Conservation (phyloP, 2,888 invertebrate species). For the Pseudococcus longispinus region DNA sequence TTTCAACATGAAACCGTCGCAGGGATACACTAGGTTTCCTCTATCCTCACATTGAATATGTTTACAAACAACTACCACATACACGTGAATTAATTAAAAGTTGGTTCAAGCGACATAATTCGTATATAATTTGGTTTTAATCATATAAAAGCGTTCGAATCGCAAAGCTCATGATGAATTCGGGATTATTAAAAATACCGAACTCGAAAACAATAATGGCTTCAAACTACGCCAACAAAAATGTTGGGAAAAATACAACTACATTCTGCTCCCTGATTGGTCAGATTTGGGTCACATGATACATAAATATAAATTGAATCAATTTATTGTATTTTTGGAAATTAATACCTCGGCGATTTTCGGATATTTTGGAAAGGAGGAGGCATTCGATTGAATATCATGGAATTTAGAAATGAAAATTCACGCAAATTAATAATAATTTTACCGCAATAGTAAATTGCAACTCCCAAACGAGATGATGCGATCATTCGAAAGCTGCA, state of each 20-base stretch:
- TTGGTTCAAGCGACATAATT: constrained; percentile 43
- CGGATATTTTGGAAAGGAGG: neutral
- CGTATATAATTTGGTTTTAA: constrained; percentile 25
- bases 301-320: constrained; percentile 52
- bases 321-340: constrained; percentile 50
- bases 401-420: neutral
- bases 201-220: constrained; percentile 56
- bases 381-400: neutral
- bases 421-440: neutral
- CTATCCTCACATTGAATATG: constrained; percentile 38
- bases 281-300: constrained; percentile 51
- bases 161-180: constrained; percentile 42
- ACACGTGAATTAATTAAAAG: constrained; percentile 51
- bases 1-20: constrained; percentile 43
- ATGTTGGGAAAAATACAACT: constrained; percentile 48
- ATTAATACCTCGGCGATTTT: neutral
- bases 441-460: neutral
- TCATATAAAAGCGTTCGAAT: constrained; percentile 11
- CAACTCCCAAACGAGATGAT: neutral
- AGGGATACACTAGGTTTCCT: constrained; percentile 48
- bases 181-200: constrained; percentile 46
- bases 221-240: constrained; percentile 56
- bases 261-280: constrained; percentile 51
- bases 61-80: constrained; percentile 53
- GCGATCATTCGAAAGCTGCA: constrained; percentile 8